A percentile compares a stretch with the other conserved stretches of the same genome.
These are phyloP conservation scores for Sorex maritimensis DNA, from an alignment of 2,797 vertebrate species.

Conservation along the genomic window DNA sequence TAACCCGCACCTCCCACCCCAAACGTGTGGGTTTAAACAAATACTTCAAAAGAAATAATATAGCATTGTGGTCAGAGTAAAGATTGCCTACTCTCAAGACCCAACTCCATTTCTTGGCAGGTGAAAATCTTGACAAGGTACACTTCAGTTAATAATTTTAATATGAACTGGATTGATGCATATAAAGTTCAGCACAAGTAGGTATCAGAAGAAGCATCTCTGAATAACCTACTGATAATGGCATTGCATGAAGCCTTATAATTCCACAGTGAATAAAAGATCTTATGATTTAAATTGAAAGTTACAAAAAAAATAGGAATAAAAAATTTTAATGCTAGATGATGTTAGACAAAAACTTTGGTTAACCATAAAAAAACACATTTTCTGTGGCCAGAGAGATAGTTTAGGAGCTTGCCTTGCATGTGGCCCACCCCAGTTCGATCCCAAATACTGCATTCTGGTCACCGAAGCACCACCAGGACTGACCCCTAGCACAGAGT, in stretches of 20 bases:
- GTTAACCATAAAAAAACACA: no score
- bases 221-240: not conserved
- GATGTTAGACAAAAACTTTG: no score
- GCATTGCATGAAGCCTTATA: not conserved
- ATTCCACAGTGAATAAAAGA: not conserved
- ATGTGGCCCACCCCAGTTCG: no score
- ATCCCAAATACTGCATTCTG: no score
- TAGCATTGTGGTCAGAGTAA: not conserved
- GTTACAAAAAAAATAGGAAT: not conserved
- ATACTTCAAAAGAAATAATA: not conserved
- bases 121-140: not conserved
- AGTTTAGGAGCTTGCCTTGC: no score
- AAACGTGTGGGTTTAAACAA: not conserved
- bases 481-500: no score
- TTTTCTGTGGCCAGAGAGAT: no score
- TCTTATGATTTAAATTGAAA: conserved; percentile 15
- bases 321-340: not conserved
- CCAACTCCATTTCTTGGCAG: not conserved
- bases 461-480: no score
- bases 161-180: not conserved
- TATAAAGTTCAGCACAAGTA: not conserved
- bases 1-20: no score
- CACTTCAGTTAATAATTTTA: not conserved
- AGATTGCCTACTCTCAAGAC: not conserved
- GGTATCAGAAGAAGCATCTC: not conserved